Evolutionary conservation across 2,797 vertebrate genomes (phyloP).

Genomic region (Muraenolepis orangiensis): DNA sequence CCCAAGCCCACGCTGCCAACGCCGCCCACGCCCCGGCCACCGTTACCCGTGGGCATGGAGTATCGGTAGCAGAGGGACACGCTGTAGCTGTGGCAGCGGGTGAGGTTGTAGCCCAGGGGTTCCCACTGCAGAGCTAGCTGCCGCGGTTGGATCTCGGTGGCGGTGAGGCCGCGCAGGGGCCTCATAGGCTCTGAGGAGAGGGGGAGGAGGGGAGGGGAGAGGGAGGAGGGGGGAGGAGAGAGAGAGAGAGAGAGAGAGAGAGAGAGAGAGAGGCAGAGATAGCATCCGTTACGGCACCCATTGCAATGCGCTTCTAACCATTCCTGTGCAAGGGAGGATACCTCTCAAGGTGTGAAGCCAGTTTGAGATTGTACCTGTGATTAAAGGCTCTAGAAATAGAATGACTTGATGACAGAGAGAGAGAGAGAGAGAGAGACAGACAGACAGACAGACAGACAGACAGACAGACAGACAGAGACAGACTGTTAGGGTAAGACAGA

Average conservation of each 20-base stretch:
- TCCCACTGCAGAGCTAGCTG: conserved; percentile 92
- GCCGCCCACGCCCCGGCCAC: background rate
- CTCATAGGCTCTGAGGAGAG: conserved; percentile 85
- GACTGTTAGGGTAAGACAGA: too few species aligned
- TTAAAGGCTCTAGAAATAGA: background rate
- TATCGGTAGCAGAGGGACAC: conserved; percentile 90
- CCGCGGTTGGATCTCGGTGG: conserved; percentile 88
- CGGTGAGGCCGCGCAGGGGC: conserved; percentile 85
- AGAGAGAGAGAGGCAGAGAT: too few species aligned
- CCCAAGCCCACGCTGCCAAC: too few species aligned
- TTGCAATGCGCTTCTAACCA: background rate
- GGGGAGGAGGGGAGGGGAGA: background rate
- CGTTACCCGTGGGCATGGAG: conserved; percentile 74
- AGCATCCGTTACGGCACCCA: background rate
- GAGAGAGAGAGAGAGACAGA: background rate
- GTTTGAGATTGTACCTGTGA: background rate
- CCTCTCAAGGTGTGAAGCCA: background rate
- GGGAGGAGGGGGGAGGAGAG: background rate
- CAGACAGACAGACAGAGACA: background rate
- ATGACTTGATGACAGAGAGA: background rate
- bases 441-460: background rate
- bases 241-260: background rate
- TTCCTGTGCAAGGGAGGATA: background rate
- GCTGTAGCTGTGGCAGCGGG: conserved; percentile 89
- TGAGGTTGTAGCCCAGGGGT: conserved; percentile 91